A percentile compares a stretch with the other conserved stretches of the same genome.
Conservation (phyloP, 53 echinoderm and acorn worm genomes). For the Astropecten irregularis region DNA sequence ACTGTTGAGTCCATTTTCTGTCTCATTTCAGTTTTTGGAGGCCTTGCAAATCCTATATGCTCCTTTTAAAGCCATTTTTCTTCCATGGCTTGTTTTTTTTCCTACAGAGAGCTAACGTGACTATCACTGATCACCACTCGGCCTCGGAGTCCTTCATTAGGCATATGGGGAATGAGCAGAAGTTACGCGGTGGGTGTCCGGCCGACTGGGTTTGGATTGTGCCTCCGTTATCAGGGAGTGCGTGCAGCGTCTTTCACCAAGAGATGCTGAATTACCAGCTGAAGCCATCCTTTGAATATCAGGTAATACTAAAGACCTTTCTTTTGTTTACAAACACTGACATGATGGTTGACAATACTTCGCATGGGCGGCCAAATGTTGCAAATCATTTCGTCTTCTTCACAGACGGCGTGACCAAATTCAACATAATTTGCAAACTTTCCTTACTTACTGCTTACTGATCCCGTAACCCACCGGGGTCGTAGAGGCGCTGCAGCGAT, state of each 20-base stretch:
- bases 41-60: background rate
- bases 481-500: too few relatives aligned
- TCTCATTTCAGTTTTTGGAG: too few relatives aligned
- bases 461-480: too few relatives aligned
- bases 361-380: too few relatives aligned
- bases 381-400: too few relatives aligned
- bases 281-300: constrained; percentile 72
- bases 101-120: constrained; percentile 66
- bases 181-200: constrained; percentile 80
- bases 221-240: constrained; percentile 69
- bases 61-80: too few relatives aligned
- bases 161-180: constrained; percentile 80
- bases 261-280: constrained; percentile 78
- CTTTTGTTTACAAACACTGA: background rate
- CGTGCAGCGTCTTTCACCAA: constrained; percentile 74
- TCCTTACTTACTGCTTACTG: background rate
- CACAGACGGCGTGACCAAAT: too few relatives aligned
- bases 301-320: constrained; percentile 46
- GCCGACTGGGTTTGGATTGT: constrained; percentile 82
- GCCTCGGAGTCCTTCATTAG: constrained; percentile 71
- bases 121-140: constrained; percentile 83
- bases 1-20: too few relatives aligned
- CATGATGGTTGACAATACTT: too few relatives aligned
- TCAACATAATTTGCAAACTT: background rate
- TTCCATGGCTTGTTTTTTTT: too few relatives aligned